These are phyloP conservation scores for Plestiodon gilberti DNA, from an alignment of 2,113 vertebrate species.

Conservation along the genomic window DNA sequence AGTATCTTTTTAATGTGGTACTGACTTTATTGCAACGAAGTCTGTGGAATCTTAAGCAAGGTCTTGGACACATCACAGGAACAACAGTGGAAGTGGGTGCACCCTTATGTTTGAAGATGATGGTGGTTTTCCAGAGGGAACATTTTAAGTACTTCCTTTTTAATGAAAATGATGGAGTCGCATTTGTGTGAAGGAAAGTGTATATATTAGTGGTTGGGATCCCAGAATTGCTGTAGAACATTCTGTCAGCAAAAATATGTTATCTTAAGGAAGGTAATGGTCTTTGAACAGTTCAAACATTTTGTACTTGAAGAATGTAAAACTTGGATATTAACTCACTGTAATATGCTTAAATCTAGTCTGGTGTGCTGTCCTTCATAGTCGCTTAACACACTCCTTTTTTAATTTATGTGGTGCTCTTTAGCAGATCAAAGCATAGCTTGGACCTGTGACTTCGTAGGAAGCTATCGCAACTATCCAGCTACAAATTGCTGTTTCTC, in stretches of 20 bases:
- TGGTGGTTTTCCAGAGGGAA: background rate
- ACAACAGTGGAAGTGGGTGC: background rate
- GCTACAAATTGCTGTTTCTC: slow-evolving; percentile 91
- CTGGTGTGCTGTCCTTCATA: fast-evolving
- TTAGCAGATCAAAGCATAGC: slow-evolving; percentile 78
- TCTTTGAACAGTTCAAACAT: background rate
- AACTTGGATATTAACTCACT: background rate
- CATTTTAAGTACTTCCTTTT: background rate
- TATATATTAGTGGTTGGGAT: background rate
- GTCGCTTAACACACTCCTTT: too few relatives aligned
- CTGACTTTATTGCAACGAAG: background rate
- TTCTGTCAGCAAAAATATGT: background rate
- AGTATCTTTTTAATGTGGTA: background rate
- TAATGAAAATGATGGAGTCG: background rate
- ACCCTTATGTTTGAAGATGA: background rate
- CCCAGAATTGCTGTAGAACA: background rate
- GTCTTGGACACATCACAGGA: background rate
- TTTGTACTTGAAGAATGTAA: background rate
- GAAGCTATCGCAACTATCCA: slow-evolving; percentile 88
- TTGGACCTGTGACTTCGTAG: slow-evolving; percentile 96
- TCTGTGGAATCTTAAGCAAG: background rate
- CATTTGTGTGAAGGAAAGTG: background rate
- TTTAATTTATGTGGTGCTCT: background rate
- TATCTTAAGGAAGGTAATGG: background rate
- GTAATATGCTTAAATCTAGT: background rate